phyloP scores from a whole-genome alignment of 2,797 vertebrate species.

The Gymnoscopelus braueri region DNA sequence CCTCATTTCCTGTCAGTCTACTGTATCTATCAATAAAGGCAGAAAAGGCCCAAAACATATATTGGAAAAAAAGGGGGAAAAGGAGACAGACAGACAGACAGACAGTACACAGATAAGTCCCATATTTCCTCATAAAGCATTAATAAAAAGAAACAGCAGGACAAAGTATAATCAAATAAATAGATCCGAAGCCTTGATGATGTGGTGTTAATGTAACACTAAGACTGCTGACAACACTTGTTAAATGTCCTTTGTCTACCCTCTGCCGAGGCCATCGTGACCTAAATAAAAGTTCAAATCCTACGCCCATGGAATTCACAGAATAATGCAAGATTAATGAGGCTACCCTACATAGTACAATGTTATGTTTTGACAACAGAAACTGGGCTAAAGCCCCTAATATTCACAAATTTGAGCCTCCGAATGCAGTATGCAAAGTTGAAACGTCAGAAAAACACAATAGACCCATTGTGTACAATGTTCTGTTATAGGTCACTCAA shows the following conservation, averaged over 20 bases:
- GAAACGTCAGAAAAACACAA: conserved; percentile 78
- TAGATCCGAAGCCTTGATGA: conserved; percentile 79
- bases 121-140: conserved; percentile 77
- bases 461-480: conserved; percentile 75
- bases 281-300: conserved; percentile 80
- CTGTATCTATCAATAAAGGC: too few relatives aligned
- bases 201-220: conserved; percentile 80
- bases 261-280: conserved; percentile 75
- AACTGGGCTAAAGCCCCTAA: conserved; percentile 47
- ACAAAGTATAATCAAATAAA: conserved; percentile 77
- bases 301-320: conserved; percentile 54
- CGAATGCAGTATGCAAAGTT: conserved; percentile 75
- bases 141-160: conserved; percentile 73
- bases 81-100: conserved; percentile 72
- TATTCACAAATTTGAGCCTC: conserved; percentile 75
- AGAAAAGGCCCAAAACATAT: conserved; percentile 31
- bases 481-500: conserved; percentile 78
- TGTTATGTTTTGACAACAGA: conserved; percentile 67
- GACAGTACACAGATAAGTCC: conserved; percentile 29
- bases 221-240: conserved; percentile 78
- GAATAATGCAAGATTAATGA: conserved; percentile 69
- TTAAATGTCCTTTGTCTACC: conserved; percentile 78
- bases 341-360: conserved; percentile 63
- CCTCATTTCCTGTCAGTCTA: too few relatives aligned
- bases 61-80: conserved; percentile 63